Evolutionary conservation across 2,888 invertebrate species (phyloP), one percentile per base, ranked within the genome.

Genomic region (Heteromurus nitidus): DNA sequence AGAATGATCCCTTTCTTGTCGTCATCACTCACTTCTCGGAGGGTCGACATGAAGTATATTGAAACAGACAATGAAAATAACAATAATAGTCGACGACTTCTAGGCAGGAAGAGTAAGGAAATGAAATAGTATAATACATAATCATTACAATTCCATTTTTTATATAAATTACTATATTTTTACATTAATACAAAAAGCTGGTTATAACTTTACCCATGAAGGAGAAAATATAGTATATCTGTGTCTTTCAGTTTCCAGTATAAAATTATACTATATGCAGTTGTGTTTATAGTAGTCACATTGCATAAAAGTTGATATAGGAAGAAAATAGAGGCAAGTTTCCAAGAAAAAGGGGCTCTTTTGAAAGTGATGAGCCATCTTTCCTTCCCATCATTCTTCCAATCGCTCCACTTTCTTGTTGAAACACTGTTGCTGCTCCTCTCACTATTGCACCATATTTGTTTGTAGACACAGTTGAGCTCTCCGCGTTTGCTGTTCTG

Each of bases 1-100:
- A 72, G 72, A 72, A 80, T 80, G 79, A 80, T 80, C 72, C 79
- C 79, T 80, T 80, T 80, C 72, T 70, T 80, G 79, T 80, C 79
- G 58, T 80, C 79, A 72, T 80, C 79, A 80, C 64, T 80, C 79
- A 80, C 79, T 72, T 72, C 70, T 62, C 60, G 79, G 79, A 80
- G 72, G 64, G 72, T 70, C 72, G 70, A 80, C 79, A 80, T 80
- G 79, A 80, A 80, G 65, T 31, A 65, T 28, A 72, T 36, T 72
- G 18, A 80, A 72, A 64, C 70, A 64, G 42, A 65, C 44, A 72
- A 30, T 72, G 79, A 80, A 55, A 72, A 28, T 72, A 80, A 80
- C 70, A 80, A 72, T 80, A 80, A 72, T 70, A 70, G 70, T 24
- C 62, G 55, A 36, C 47, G 44, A 62, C 79, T 44, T 50, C 77